Base-by-base conservation (phyloP, 2,888 invertebrate genomes). In the Heliconius sara region DNA sequence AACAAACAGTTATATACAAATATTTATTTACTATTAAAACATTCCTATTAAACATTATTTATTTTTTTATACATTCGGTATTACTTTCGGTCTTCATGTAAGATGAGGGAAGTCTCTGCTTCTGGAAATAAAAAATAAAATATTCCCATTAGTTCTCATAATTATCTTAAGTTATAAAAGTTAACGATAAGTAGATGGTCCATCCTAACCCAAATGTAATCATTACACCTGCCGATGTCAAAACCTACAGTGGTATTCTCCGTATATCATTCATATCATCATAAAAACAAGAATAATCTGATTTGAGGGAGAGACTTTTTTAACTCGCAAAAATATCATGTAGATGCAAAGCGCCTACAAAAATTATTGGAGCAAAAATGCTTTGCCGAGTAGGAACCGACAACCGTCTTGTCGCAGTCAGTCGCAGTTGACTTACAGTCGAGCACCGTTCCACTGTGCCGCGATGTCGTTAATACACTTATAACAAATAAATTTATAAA, bases 401-500 rank as follows among this genome's bases (percentile, higher is more conserved):
- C 52, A 57, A 30, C 22, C 19, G 19, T 5, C 63, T 10, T 63
- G 25, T 34, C 34, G 9, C 34, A 39, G 34, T 1, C 34, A 34
- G 34, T 34, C 34, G 34, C 34, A 34, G 34, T 9, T 34, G 34
- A 34, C 13, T 27, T 57, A 6, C 57, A 57, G 22, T 57, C 57
- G 22, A 22, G 2, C 9, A 57, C 57, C 22, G 22, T 57, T 3
- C 57, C 22, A 22, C 22, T 57, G 22, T 19, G 22, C 22, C 22
- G 22, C 9, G 9, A 57, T 22, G 22, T 57, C 57, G 57, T 22
- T 30, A 10, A 12, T 19, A 27, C 19, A 57, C 52, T 30, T 57
- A 57, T 57, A 52, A 30, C 10, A 30, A 19, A 22, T 16, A 71
- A 27, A 71, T 71, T 47, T 57, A 72, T 72, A 72, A 72, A 30